Evolutionary conservation across 64 coral and sea anemone genomes (phyloP), one percentile per base, ranked within the genome.

Genomic region (Platygyra sinensis): DNA sequence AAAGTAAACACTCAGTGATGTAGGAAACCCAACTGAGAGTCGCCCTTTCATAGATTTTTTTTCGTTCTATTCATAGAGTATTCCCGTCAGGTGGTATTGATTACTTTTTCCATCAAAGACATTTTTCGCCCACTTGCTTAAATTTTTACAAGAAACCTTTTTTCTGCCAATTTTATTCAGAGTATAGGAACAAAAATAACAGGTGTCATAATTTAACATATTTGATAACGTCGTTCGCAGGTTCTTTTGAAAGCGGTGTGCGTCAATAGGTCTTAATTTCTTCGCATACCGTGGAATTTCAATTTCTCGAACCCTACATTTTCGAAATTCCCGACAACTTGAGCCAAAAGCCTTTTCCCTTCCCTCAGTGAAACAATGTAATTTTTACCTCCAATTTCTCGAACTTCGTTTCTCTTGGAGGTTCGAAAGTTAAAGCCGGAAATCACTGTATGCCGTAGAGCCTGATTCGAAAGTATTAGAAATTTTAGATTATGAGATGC

Each of bases 181-280:
- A 0, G 24, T 69, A 69, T 8, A 69, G 6, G 22, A 27, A 69
- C 25, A 69, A 69, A 69, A 69, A 69, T 27, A 69, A 10, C 22
- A 4, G 22, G 27, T 27, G 51, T 11, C n/a, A 79, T 3, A 74
- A 31, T 33, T n/a, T 74, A 33, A 74, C 65, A 8, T n/a, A 27
- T 19, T 33, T 74, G 31, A 33, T 74, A 19, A 38, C 20, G 30
- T 38, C 33, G 19, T 74, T 74, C 16, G 16, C 31, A 17, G 31
- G 30, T 33, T 74, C 30, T 39, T 74, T 74, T 74, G 72, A 74
- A 74, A 74, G 72, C 72, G 72, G 72, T 33, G 31, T 36, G 31
- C 6, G 29, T 74, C 15, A 74, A 39, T 30, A 74, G 16, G 18
- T 74, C 4, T 17, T 24, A 72, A 29, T 27, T 73, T 14, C 18